Base-by-base conservation (phyloP, 1,140 invertebrate species). In the Platorchestia sp. region DNA sequence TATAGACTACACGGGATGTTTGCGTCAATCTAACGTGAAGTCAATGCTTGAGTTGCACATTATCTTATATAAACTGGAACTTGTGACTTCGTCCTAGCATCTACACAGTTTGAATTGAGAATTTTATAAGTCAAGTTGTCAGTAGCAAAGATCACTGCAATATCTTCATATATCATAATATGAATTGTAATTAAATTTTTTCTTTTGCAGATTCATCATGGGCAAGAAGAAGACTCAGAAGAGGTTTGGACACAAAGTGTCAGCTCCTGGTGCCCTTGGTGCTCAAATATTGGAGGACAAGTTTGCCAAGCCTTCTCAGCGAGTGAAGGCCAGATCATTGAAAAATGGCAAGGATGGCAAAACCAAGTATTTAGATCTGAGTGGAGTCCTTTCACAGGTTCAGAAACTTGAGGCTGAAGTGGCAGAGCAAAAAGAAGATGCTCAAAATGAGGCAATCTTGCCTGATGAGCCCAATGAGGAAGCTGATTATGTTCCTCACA, bases 201-300 rank as follows among this genome's bases (percentile, higher is more conserved):
- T 89, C 42, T 89, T 89, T 89, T 89, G 41, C 87, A 89, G 87
- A 89, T 89, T 93, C 91, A 93, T n/a, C 43, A 93, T 93, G 91
- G 91, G 91, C 6, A 93, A 93, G 45, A 93, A 47, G 43, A 93
- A 93, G 45, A 45, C 43, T 93, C 91, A 45, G 43, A 93, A 93
- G 91, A 45, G 91, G 45, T 93, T 93, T 93, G 91, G 91, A 44
- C 91, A 93, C 36, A 93, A 93, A 47, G 91, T 93, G 6, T 7
- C 91, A 41, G 6, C 91, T 41, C 43, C 91, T 45, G 91, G 91
- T 40, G 91, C 91, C 22, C 44, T 93, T 1, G 91, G 91, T 14
- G 40, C 91, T 7, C 91, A 93, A 93, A 93, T 93, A 93, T 47
- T 93, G 91, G 91, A 93, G 19, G 91, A 93, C 40, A 93, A 93